Base-by-base conservation (phyloP, 2,888 invertebrate species). In the Pristionchus japonicus region DNA sequence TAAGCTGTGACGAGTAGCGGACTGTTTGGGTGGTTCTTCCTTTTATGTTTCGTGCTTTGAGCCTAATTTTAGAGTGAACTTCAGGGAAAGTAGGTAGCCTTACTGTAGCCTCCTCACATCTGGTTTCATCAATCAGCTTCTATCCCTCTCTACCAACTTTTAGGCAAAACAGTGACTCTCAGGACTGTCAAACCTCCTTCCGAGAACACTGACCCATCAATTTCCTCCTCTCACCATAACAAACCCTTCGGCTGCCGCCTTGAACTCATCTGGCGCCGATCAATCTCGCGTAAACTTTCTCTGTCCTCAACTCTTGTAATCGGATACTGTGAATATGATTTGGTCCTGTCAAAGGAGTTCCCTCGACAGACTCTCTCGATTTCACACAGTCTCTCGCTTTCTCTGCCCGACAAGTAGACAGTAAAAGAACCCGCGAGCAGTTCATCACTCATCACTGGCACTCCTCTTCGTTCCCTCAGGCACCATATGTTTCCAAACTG, bases 391-490 rank as follows among this genome's bases (percentile, higher is more conserved):
- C 49, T 4, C n/a, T 49, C 7, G 49, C 2, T 17, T 52, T 13
- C 20, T 52, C 52, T 52, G 52, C n/a, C n/a, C n/a, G n/a, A n/a
- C n/a, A n/a, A n/a, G n/a, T 15, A n/a, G 57, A 7, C 23, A n/a
- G 57, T 57, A 34, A 67, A 34, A 67, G 34, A 34, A 31, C 31
- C 67, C 67, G 67, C 64, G 6, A 2, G 40, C 77, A 3, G 43
- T 77, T 77, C 77, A 77, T 77, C 77, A 77, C 43, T 77, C 43
- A 37, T 74, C 37, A 37, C 37, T 17, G 31, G 3, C 43, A 6
- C 77, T 77, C 77, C 40, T 74, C 43, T 67, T 67, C 61, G 57
- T 31, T 74, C 70, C 70, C 70, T 74, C 43, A 27, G 77, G 77
- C n/a, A 15, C 77, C 77, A 77, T 77, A 77, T 77, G 77, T 43